These are phyloP conservation scores for Dolichomitus sp. DNA, from an alignment of 2,888 invertebrate species.

Conservation along the genomic window DNA sequence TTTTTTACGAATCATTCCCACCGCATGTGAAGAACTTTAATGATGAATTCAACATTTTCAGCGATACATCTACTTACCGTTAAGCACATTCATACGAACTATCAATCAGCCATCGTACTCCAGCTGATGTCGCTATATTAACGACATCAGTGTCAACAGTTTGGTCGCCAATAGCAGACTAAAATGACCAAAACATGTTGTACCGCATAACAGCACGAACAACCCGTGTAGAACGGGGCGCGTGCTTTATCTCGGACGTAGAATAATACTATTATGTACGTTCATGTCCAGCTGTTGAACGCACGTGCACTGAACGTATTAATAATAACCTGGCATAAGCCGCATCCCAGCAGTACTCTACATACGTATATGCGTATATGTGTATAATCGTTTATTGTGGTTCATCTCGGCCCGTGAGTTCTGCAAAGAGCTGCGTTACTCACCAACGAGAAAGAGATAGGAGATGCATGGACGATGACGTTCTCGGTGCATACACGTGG, in stretches of 20 bases:
- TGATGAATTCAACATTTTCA: not conserved
- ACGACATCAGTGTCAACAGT: conserved; percentile 10
- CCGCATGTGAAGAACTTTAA: too few species aligned
- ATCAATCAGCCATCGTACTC: not conserved
- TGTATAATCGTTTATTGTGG: conserved; percentile 15
- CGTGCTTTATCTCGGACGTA: conserved; percentile 10
- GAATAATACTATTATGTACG: conserved; percentile 18
- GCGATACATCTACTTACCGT: not conserved
- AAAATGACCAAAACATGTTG: conserved; percentile 11
- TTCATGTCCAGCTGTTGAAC: conserved; percentile 22
- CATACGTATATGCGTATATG: not conserved
- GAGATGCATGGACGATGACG: not conserved
- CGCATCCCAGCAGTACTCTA: not conserved
- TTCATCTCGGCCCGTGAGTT: conserved; percentile 15
- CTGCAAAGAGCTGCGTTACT: not conserved
- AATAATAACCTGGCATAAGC: conserved; percentile 26
- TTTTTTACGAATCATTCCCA: too few species aligned
- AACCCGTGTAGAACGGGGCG: conserved; percentile 3
- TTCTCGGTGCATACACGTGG: conserved; percentile 19
- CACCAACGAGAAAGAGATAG: not conserved
- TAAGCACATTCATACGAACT: not conserved
- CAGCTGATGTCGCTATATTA: not conserved
- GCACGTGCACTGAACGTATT: conserved; percentile 28
- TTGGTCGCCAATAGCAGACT: not conserved
- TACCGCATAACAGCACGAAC: not conserved